Conservation (phyloP, 2,888 invertebrate species). For the Tipula confusa region DNA sequence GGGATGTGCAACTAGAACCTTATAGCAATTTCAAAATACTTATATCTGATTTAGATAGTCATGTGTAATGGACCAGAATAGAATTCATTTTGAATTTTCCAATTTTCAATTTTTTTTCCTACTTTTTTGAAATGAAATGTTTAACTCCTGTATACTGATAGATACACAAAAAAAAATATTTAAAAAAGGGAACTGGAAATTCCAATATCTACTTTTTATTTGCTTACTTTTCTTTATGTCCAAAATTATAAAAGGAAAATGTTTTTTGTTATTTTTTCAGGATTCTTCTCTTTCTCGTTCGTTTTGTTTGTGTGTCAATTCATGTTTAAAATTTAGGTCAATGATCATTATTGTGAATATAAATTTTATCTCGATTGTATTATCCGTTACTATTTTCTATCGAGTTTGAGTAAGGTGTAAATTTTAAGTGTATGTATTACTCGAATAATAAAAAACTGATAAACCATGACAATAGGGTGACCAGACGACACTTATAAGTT, state of each 20-base stretch:
- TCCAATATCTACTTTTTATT: not conserved
- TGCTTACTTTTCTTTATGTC: not conserved
- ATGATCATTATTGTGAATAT: not conserved
- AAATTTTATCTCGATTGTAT: not conserved
- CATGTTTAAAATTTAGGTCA: slow-evolving; percentile 25
- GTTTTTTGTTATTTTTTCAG: not conserved
- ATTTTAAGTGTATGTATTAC: not conserved
- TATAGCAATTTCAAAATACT: not conserved
- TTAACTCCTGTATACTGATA: not conserved
- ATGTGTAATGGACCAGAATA: not conserved
- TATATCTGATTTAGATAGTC: not conserved
- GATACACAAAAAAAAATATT: not conserved
- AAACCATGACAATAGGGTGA: too few relatives aligned
- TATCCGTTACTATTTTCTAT: not conserved
- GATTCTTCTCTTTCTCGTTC: not conserved
- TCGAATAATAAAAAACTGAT: too few relatives aligned
- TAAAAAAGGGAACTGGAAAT: not conserved
- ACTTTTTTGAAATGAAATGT: not conserved
- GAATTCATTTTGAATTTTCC: slow-evolving; percentile 20
- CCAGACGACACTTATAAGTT: too few relatives aligned
- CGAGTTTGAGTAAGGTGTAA: not conserved
- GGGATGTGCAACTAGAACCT: not conserved
- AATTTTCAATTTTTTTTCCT: not conserved
- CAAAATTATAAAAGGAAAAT: not conserved
- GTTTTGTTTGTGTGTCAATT: slow-evolving; percentile 20